Evolutionary conservation across 2,888 invertebrate genomes (phyloP).

Genomic region (Diaprepes abbreviatus): DNA sequence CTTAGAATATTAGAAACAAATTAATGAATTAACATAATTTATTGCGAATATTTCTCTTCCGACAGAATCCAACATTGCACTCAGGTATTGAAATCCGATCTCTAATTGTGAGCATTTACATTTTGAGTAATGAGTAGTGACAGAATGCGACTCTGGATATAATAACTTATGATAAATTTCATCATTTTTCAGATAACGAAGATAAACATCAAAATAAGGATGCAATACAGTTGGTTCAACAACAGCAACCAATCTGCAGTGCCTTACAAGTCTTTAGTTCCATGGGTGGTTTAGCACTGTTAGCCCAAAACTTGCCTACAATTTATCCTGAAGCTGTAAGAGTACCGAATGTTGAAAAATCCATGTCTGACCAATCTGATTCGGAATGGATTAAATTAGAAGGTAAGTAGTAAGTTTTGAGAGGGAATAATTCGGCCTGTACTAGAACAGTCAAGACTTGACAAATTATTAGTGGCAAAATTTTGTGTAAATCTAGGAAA

Average conservation of each 20-base stretch:
- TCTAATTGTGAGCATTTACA: background rate
- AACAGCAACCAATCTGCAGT: slow-evolving; percentile 65
- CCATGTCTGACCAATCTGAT: slow-evolving; percentile 70
- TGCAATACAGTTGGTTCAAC: slow-evolving; percentile 48
- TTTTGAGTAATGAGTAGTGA: no score
- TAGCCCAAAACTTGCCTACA: slow-evolving; percentile 90
- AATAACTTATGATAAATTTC: no score
- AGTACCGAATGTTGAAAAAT: slow-evolving; percentile 68
- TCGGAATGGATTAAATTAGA: slow-evolving; percentile 70
- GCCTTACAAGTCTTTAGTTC: slow-evolving; percentile 89
- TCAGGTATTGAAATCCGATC: no score
- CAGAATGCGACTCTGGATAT: no score
- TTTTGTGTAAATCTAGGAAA: no score
- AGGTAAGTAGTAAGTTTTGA: slow-evolving; percentile 56
- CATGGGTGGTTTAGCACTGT: slow-evolving; percentile 88
- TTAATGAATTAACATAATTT: no score
- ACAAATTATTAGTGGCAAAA: no score
- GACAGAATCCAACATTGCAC: no score
- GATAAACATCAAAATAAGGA: slow-evolving; percentile 52
- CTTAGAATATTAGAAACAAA: no score
- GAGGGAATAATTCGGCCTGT: no score
- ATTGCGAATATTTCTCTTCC: no score
- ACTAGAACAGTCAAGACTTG: no score
- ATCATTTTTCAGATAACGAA: slow-evolving; percentile 47
- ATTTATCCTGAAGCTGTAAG: slow-evolving; percentile 85